Evolutionary conservation across 2,888 invertebrate species (phyloP), one percentile per base, ranked within the genome.

Genomic region (Torymus tubicola): DNA sequence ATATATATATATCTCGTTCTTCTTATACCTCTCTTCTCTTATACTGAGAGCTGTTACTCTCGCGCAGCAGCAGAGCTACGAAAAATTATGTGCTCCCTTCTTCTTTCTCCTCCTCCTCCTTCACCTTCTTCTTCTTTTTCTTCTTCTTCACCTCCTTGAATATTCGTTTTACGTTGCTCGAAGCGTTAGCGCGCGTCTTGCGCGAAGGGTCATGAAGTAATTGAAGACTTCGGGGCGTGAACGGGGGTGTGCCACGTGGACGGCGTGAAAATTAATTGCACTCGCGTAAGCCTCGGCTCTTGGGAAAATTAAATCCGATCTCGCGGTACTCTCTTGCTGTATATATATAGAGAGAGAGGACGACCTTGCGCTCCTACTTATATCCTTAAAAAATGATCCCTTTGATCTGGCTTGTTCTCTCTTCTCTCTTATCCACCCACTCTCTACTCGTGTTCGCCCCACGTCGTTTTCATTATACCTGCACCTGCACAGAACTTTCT

Each of bases 161-260:
- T 75, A 69, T 73, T 65, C 73, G 31, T 14, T 72, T 74, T 77
- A 57, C 31, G 31, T 8, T 31, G 31, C 31, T 31, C 0, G 4
- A 8, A 1, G 31, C 31, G 31, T 31, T 31, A 3, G 31, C 31
- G 31, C 31, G 31, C 3, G 31, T n/a, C n/a, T n/a, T n/a, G n/a
- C 58, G 18, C n/a, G 64, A 71, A 31, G 64, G 55, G 68, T 58
- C 73, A 60, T n/a, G n/a, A n/a, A 81, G 86, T 87, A 87, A 88
- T 87, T 86, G 88, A 87, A 87, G 87, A 87, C 85, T 86, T 81
- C 83, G 84, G 60, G 86, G 87, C 85, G 85, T 84, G 87, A 88
- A 86, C 85, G 86, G 86, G 85, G 84, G 86, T 84, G 73, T 24
- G 85, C 86, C 87, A 85, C 86, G 86, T 86, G 87, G 85, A 86